These are phyloP conservation scores for Nerophis lumbriciformis DNA, from an alignment of 2,113 vertebrate species.

Conservation along the genomic window DNA sequence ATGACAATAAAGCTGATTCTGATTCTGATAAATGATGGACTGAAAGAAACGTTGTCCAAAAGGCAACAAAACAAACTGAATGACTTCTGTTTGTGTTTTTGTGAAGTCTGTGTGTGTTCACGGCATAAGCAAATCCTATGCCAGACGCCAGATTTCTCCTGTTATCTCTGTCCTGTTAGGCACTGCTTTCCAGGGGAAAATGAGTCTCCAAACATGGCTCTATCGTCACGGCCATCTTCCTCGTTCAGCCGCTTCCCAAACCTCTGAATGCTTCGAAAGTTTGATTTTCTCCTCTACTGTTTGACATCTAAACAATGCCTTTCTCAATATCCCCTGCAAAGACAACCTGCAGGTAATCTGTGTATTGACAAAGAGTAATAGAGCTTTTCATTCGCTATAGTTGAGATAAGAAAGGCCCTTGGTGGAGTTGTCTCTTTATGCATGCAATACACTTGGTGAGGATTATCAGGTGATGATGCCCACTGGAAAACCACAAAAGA, in stretches of 20 bases:
- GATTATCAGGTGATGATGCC: constrained; percentile 1
- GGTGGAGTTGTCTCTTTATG: neutral
- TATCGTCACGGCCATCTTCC: constrained; percentile 29
- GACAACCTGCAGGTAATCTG: constrained; percentile 33
- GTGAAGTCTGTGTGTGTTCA: constrained; percentile 14
- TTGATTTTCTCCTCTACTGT: constrained; percentile 9
- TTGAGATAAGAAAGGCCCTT: constrained; percentile 17
- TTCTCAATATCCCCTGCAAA: constrained; percentile 29
- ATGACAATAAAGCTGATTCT: no score
- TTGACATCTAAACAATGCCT: constrained; percentile 13
- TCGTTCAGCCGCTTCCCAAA: constrained; percentile 33
- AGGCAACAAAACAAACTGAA: constrained; percentile 13
- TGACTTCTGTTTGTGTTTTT: constrained; percentile 10
- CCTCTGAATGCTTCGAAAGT: constrained; percentile 31
- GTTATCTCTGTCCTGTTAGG: constrained; percentile 31
- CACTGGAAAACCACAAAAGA: neutral
- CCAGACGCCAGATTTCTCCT: constrained; percentile 15
- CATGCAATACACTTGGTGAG: neutral
- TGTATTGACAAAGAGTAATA: constrained; percentile 40
- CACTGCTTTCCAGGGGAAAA: constrained; percentile 27
- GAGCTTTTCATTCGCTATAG: constrained; percentile 32
- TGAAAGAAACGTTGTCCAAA: constrained; percentile 1
- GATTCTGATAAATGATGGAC: constrained; percentile 21
- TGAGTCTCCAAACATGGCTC: constrained; percentile 13
- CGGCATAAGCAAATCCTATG: neutral